Evolutionary conservation across 2,888 invertebrate genomes (phyloP), one percentile per base, ranked within the genome.

Genomic region (Choristoneura rosaceana): DNA sequence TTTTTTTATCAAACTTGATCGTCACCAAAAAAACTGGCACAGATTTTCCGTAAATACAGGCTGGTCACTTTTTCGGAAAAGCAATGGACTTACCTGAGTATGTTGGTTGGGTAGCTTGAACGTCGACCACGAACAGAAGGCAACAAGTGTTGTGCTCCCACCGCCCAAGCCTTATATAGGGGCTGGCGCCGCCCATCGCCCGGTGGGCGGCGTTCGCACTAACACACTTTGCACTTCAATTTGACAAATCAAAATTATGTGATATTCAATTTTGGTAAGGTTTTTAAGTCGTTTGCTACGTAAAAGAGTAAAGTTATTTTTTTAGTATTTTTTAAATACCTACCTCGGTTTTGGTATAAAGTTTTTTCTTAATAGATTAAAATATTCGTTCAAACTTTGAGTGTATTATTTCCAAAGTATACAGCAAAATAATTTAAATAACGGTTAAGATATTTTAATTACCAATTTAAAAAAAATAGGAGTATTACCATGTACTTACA

Each of bases 101-200:
- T 84, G 86, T 87, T 82, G 77, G 76, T 74, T 7, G 52, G 52
- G 17, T n/a, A 81, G 81, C 81, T 76, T 80, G 81, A 76, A 75
- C 78, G 77, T 80, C 81, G 80, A 83, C 78, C 81, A 78, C 79
- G 80, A 78, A 78, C 77, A 77, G 83, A 76, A 76, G 87, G 91
- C 93, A 93, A 94, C 93, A 93, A 93, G 93, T 93, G 93, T 87
- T 91, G 87, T 90, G 91, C 85, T 87, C 87, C 84, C 85, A 85
- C 80, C 86, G 87, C 90, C 87, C 87, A 83, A 78, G 79, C 81
- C 90, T 94, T 94, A 89, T 94, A 94, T 94, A 94, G 81, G 79
- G 86, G 80, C 87, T 84, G 82, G 80, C 80, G 82, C 88, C 92
- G 88, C 93, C 91, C 93, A 91, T 90, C 90, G 89, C 86, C 82